Evolutionary conservation across 2,888 invertebrate species (phyloP), one percentile per base, ranked within the genome.

Genomic region (Xanthorhoe designata): DNA sequence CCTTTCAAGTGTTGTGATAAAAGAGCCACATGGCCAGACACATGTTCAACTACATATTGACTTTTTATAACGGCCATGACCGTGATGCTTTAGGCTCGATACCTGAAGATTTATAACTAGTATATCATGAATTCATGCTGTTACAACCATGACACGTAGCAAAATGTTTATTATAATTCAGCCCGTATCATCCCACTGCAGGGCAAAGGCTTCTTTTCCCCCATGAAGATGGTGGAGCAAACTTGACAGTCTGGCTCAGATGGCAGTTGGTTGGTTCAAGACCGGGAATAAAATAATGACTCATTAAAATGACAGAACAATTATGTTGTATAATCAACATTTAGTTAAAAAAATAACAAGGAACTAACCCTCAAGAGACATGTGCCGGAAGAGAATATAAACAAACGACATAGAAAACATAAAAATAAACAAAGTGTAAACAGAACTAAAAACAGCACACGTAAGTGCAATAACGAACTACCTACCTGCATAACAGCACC

Each of bases 21-120:
- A 74, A 80, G 81, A 83, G 82, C 87, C 91, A 90, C 85, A 85
- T 90, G 90, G 87, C 81, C 69, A 72, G 78, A 79, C 88, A 87
- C 80, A 85, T 89, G 89, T 84, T 69, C 81, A 80, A 79, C 78
- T 78, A n/a, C n/a, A n/a, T n/a, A 78, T 77, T 65, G 71, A 73
- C 73, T 71, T 72, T 76, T 79, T 77, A 80, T 70, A 64, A 61
- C 79, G 82, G 79, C 87, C 88, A 66, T 89, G 88, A 85, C 87
- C 85, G 72, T 88, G 86, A 80, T 78, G 76, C 75, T 78, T 81
- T 69, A 82, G 82, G 78, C 79, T 72, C 53, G 63, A 70, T 49
- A 66, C 35, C 49, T 32, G n/a, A 38, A 61, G 47, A 69, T 62
- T 61, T 68, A 66, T 64, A 50, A 45, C 10, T 18, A 42, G 42